Percentiles rank a stretch among this genome's conserved stretches.
phyloP scores from a whole-genome alignment of 2,113 vertebrate species.

The Sula dactylatra region DNA sequence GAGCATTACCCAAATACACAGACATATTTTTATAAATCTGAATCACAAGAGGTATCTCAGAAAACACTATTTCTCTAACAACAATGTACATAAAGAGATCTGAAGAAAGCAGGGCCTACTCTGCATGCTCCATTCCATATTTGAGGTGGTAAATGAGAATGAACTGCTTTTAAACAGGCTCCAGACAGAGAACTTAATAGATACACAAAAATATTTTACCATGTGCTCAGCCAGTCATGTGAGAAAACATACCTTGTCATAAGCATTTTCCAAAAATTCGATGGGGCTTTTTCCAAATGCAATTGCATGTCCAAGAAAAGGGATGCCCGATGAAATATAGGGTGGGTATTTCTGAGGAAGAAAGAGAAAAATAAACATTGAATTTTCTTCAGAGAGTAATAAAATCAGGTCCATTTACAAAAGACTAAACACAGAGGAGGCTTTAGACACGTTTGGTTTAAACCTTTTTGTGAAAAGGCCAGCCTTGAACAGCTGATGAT shows the following conservation, averaged over 20 bases:
- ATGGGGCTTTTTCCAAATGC: conserved; percentile 94
- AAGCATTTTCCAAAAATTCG: conserved; percentile 93
- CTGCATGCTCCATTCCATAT: background rate
- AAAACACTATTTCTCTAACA: background rate
- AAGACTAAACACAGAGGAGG: background rate
- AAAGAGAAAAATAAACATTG: background rate
- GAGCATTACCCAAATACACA: background rate
- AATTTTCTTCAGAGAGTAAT: background rate
- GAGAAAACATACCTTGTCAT: conserved; percentile 83
- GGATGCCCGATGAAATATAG: conserved; percentile 87
- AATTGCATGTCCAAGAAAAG: conserved; percentile 93
- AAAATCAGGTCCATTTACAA: background rate
- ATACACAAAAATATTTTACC: background rate
- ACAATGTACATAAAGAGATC: background rate
- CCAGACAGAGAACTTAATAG: background rate
- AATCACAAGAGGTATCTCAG: background rate
- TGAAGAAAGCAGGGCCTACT: background rate
- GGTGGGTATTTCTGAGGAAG: conserved; percentile 86
- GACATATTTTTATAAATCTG: background rate
- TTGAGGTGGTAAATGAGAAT: background rate
- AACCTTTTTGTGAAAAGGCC: background rate
- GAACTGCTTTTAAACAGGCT: background rate
- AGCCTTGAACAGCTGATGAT: background rate
- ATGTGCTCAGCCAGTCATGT: background rate
- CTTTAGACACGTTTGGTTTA: background rate